Conservation (phyloP, 2,888 invertebrate genomes). For the Coenonympha glycerion region DNA sequence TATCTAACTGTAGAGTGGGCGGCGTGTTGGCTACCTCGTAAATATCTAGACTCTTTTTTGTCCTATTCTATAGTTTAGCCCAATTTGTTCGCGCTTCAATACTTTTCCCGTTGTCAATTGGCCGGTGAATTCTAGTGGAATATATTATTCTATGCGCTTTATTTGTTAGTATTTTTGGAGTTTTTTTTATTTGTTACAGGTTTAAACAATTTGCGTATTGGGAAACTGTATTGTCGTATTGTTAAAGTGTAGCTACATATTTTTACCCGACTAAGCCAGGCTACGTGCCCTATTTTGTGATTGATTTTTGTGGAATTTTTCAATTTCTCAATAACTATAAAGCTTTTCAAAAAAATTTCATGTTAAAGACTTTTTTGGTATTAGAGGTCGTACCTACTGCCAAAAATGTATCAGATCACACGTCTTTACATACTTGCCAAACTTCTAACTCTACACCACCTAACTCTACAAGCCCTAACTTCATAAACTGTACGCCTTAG, state of each 20-base stretch:
- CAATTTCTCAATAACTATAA: no score
- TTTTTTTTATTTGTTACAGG: neutral
- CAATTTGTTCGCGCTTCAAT: slow-evolving; percentile 11
- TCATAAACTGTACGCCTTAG: no score
- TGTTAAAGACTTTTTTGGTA: no score
- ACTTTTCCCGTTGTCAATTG: slow-evolving; percentile 9
- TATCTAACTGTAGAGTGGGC: slow-evolving; percentile 24
- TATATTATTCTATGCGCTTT: neutral
- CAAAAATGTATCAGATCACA: no score
- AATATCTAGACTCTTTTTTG: neutral
- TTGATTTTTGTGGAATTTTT: neutral
- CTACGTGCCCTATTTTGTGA: no score
- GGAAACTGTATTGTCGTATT: neutral
- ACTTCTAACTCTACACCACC: no score
- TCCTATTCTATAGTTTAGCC: slow-evolving; percentile 1
- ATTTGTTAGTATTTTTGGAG: neutral
- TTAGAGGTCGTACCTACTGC: no score
- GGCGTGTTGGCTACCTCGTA: slow-evolving; percentile 8
- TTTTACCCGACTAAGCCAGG: no score
- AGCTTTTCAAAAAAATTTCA: no score
- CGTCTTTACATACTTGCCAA: no score
- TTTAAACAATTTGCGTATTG: neutral
- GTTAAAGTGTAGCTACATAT: no score
- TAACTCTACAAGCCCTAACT: no score
- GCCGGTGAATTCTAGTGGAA: neutral